A percentile compares a stretch with the other conserved stretches of the same genome.
These are phyloP conservation scores for Xiphydria camelus DNA, from an alignment of 2,888 invertebrate genomes.

Conservation along the genomic window DNA sequence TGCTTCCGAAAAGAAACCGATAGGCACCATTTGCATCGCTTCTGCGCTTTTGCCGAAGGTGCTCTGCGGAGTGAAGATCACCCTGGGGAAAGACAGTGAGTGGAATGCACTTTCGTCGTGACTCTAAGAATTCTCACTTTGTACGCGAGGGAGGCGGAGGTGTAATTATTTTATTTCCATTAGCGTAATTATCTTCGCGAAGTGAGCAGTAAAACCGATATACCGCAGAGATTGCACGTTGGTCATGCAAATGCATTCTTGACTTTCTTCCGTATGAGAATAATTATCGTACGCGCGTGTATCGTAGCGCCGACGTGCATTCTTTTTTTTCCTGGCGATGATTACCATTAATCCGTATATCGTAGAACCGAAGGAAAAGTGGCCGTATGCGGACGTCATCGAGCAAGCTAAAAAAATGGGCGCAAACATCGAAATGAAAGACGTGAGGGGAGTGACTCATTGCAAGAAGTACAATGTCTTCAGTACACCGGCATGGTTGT, in stretches of 20 bases:
- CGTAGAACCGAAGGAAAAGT: conserved; percentile 50
- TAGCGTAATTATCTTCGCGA: background rate
- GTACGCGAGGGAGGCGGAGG: too few relatives aligned
- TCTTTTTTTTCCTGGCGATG: background rate
- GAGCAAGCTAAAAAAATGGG: conserved; percentile 59
- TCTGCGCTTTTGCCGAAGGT: conserved; percentile 60
- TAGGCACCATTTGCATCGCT: conserved; percentile 62
- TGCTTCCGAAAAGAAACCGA: conserved; percentile 59
- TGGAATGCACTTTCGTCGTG: conserved; percentile 8
- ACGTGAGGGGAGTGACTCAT: conserved; percentile 55
- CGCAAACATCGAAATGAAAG: conserved; percentile 53
- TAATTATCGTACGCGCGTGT: too few relatives aligned
- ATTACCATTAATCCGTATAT: too few relatives aligned
- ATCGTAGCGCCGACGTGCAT: too few relatives aligned
- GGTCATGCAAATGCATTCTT: too few relatives aligned
- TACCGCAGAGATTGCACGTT: too few relatives aligned
- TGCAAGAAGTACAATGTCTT: conserved; percentile 60
- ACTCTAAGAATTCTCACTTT: too few relatives aligned
- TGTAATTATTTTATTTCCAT: too few relatives aligned
- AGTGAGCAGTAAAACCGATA: too few relatives aligned
- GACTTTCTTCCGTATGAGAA: too few relatives aligned
- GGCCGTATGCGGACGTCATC: conserved; percentile 61
- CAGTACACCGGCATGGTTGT: conserved; percentile 64
- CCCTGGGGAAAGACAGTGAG: conserved; percentile 54
- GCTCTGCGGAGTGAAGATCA: conserved; percentile 50